Conservation (phyloP, 2,113 vertebrate genomes). For the Campylomormyrus numenius region DNA sequence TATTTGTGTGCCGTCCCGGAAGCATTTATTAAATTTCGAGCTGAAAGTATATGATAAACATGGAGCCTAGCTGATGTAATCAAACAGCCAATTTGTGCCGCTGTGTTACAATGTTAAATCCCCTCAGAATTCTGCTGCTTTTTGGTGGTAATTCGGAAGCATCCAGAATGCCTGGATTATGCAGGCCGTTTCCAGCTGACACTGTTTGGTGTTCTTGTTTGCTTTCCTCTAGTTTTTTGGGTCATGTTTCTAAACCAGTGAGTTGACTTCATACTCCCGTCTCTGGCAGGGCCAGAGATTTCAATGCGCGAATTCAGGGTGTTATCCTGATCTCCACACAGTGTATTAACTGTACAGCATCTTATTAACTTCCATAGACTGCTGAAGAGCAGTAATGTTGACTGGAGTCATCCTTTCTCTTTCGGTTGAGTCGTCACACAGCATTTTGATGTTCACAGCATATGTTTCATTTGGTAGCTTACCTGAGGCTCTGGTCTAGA, state of each 20-base stretch:
- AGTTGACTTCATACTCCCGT: not conserved
- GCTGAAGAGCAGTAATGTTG: not conserved
- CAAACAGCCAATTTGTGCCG: not conserved
- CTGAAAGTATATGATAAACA: not conserved
- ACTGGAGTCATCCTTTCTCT: not conserved
- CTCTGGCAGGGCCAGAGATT: not conserved
- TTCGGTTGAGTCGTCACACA: not conserved
- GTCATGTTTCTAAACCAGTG: constrained; percentile 4
- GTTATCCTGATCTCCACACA: not conserved
- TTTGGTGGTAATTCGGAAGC: not conserved
- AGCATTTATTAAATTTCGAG: not conserved
- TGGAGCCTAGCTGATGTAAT: not conserved
- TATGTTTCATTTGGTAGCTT: not conserved
- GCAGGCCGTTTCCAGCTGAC: not conserved
- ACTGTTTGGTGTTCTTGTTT: not conserved
- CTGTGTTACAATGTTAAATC: constrained; percentile 1
- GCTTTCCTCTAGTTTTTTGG: not conserved
- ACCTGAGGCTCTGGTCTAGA: not conserved
- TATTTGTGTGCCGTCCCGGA: not conserved
- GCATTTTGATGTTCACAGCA: not conserved
- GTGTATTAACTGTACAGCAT: not conserved
- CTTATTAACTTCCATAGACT: not conserved
- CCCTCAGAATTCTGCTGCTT: not conserved
- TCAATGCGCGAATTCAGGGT: not conserved
- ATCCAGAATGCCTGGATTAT: not conserved